Percentiles rank a stretch among this genome's conserved stretches.
Conservation (phyloP, 2,888 invertebrate genomes). For the Hartigia nigra region DNA sequence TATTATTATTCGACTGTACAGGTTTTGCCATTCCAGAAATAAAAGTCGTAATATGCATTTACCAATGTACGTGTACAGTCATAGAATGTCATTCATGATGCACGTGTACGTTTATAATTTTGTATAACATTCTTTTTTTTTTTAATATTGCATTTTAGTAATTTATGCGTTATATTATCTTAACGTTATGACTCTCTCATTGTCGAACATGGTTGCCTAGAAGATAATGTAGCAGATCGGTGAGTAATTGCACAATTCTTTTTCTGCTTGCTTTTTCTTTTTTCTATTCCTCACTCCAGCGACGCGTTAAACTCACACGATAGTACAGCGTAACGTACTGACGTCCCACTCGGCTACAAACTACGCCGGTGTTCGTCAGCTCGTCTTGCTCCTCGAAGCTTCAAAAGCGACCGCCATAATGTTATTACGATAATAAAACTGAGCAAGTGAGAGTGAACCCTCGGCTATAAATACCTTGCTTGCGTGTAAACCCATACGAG, state of each 20-base stretch:
- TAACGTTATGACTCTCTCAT: background rate
- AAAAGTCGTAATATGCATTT: background rate
- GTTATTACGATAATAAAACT: slow-evolving; percentile 62
- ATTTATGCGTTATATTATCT: background rate
- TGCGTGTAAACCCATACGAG: slow-evolving; percentile 3
- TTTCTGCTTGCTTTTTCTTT: background rate
- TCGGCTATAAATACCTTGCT: slow-evolving; percentile 52
- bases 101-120: background rate
- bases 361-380: slow-evolving; percentile 11
- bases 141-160: background rate
- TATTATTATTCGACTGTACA: background rate
- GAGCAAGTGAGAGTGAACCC: slow-evolving; percentile 50
- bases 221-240: background rate
- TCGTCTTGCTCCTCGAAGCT: slow-evolving; percentile 32
- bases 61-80: background rate
- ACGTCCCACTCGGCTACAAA: background rate
- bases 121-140: too few species aligned
- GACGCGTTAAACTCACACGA: background rate
- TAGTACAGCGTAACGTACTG: background rate
- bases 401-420: slow-evolving; percentile 60
- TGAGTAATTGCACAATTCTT: background rate
- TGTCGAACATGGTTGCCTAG: background rate
- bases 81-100: accelerated
- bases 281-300: background rate
- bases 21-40: background rate